These are phyloP conservation scores for Pemphredon lugubris DNA, from an alignment of 2,888 invertebrate genomes.

Conservation along the genomic window DNA sequence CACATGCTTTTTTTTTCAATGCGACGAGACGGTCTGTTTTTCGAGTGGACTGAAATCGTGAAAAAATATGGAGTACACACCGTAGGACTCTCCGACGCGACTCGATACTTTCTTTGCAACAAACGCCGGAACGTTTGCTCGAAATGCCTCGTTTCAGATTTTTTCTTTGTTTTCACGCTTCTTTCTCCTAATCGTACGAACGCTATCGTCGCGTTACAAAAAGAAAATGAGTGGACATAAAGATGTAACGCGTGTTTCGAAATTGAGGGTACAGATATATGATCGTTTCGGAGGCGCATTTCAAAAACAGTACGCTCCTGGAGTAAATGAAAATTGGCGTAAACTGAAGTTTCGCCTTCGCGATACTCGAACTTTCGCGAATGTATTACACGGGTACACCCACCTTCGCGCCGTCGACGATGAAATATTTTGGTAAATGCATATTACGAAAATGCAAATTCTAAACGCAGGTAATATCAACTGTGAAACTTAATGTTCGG, in stretches of 20 bases:
- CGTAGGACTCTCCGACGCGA: constrained; percentile 26
- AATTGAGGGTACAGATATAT: too few relatives aligned
- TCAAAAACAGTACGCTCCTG: too few relatives aligned
- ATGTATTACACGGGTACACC: too few relatives aligned
- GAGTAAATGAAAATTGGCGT: too few relatives aligned
- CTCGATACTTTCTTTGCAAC: constrained; percentile 22
- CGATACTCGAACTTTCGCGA: too few relatives aligned
- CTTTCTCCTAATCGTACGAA: too few relatives aligned
- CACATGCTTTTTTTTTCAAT: constrained; percentile 9
- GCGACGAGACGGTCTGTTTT: not conserved
- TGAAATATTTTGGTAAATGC: constrained; percentile 32
- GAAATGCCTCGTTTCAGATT: not conserved
- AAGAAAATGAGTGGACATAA: too few relatives aligned
- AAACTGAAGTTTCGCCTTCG: too few relatives aligned
- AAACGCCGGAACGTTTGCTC: constrained; percentile 23
- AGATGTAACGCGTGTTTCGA: too few relatives aligned
- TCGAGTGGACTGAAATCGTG: constrained; percentile 25
- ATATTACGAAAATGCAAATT: constrained; percentile 41
- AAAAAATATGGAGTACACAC: constrained; percentile 45
- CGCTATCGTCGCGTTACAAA: too few relatives aligned
- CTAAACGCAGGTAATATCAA: constrained; percentile 35
- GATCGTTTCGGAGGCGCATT: too few relatives aligned
- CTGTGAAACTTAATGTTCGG: constrained; percentile 33
- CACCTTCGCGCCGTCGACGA: not conserved
- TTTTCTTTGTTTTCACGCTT: too few relatives aligned